Base-by-base conservation (phyloP, 2,888 invertebrate species). In the Philaethria dido region DNA sequence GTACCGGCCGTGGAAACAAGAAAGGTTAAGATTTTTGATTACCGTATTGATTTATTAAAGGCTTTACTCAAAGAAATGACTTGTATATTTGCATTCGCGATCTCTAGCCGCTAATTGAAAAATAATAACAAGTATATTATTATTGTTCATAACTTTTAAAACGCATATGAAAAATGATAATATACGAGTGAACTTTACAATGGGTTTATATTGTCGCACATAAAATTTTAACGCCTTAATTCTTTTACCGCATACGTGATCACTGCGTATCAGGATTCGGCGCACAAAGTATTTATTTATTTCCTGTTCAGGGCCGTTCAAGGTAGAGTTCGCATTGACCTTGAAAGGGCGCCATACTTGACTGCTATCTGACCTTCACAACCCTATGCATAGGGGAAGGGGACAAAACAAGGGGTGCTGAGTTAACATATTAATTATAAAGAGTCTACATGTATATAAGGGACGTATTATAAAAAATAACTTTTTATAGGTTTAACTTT, bases 341-440 rank as follows among this genome's bases (percentile, higher is more conserved):
- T 74, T 74, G 73, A 62, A 67, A 69, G 70, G 72, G 68, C 65
- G 68, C 70, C 68, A 73, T 72, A 70, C 71, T 70, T 63, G 72
- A 74, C 73, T 72, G 73, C 65, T 69, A 72, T 72, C 70, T 74
- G 73, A 75, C 74, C 74, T 75, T 75, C 71, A 47, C 71, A 72
- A 69, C 70, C 73, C 73, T 68, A 69, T 68, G 44, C 52, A 64
- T 62, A 69, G 45, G 68, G 71, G 68, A 68, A 70, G 71, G 72
- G 68, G 62, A 68, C 60, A 52, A 55, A 64, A 66, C 54, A 60
- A 65, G 64, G 71, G 69, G 55, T 33, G 65, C 16, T 29, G 20
- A 48, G 29, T 50, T 39, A 52, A 22, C 11, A 18, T 42, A 59
- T 42, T 59, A 52, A 65, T 65, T 65, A 63, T 55, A 36, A 44